A percentile compares a stretch with the other conserved stretches of the same genome.
phyloP scores from a whole-genome alignment of 2,797 vertebrate species.

The Amblyopsis hoosieri region DNA sequence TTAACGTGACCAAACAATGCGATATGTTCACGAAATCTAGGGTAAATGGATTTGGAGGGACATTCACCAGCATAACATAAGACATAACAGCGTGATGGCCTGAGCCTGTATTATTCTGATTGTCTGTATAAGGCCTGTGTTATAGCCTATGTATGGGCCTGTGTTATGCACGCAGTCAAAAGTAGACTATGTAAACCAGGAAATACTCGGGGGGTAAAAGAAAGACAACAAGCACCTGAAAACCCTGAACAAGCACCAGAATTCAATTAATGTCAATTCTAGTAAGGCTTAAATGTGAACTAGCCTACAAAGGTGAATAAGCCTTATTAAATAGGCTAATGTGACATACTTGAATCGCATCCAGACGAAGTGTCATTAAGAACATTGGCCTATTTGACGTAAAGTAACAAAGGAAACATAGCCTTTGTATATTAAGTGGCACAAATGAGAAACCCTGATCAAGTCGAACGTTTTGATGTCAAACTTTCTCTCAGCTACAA shows the following conservation, averaged over 20 bases:
- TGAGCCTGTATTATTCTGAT: slow-evolving; percentile 56
- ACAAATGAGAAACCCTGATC: slow-evolving; percentile 59
- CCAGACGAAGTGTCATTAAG: slow-evolving; percentile 15
- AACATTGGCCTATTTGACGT: slow-evolving; percentile 1
- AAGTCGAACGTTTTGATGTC: slow-evolving; percentile 22
- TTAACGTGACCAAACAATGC: slow-evolving; percentile 13
- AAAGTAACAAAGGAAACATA: slow-evolving; percentile 36
- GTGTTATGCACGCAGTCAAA: slow-evolving; percentile 38
- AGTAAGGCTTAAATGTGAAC: slow-evolving; percentile 46
- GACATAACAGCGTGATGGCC: slow-evolving; percentile 27
- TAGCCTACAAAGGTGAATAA: slow-evolving; percentile 31
- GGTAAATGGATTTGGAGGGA: slow-evolving; percentile 23
- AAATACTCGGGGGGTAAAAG: slow-evolving; percentile 48
- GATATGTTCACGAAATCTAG: slow-evolving; percentile 20
- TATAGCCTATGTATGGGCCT: slow-evolving; percentile 40
- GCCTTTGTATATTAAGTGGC: slow-evolving; percentile 46
- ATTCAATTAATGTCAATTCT: slow-evolving; percentile 42
- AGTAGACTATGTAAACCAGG: slow-evolving; percentile 40
- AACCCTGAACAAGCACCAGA: slow-evolving; percentile 28
- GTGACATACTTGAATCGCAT: slow-evolving; percentile 31
- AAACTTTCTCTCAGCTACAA: slow-evolving; percentile 31
- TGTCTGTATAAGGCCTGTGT: slow-evolving; percentile 71
- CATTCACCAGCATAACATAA: slow-evolving; percentile 19
- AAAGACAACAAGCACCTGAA: slow-evolving; percentile 39
- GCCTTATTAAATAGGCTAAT: slow-evolving; percentile 25